Evolutionary conservation across 1,140 invertebrate genomes (phyloP).

Genomic region (Drusus annulatus): DNA sequence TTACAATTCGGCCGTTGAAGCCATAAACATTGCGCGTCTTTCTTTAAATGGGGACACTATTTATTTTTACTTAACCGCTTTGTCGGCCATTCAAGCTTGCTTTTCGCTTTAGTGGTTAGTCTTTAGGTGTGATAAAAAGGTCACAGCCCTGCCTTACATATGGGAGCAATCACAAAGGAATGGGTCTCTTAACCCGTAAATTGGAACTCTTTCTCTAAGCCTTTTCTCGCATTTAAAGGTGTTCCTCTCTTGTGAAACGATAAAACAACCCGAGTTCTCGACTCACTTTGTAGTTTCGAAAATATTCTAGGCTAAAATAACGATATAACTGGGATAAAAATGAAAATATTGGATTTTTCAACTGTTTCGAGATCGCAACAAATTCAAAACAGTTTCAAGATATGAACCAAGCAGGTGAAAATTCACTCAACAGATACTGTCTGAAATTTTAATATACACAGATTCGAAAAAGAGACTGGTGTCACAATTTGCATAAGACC

Average conservation of each 20-base stretch:
- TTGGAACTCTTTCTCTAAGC: constrained; percentile 36
- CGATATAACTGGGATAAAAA: neutral
- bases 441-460: neutral
- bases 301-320: neutral
- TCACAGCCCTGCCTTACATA: constrained; percentile 22
- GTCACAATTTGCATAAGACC: too few relatives aligned
- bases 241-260: constrained; percentile 35
- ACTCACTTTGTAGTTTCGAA: constrained; percentile 5
- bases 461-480: neutral
- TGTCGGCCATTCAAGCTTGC: constrained; percentile 2
- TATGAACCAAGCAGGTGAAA: too few relatives aligned
- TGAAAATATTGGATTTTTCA: too few relatives aligned
- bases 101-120: constrained; percentile 13
- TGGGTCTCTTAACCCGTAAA: constrained; percentile 43
- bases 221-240: constrained; percentile 2
- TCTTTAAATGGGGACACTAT: neutral
- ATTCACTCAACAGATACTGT: too few relatives aligned
- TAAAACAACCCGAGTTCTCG: constrained; percentile 15
- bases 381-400: too few relatives aligned
- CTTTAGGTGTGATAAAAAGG: constrained; percentile 34
- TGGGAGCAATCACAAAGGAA: constrained; percentile 37
- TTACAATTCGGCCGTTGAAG: neutral
- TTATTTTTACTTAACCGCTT: neutral
- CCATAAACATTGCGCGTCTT: neutral
- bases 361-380: too few relatives aligned